phyloP scores from a whole-genome alignment of 2,113 vertebrate genomes.

The Melanerpes formicivorus region DNA sequence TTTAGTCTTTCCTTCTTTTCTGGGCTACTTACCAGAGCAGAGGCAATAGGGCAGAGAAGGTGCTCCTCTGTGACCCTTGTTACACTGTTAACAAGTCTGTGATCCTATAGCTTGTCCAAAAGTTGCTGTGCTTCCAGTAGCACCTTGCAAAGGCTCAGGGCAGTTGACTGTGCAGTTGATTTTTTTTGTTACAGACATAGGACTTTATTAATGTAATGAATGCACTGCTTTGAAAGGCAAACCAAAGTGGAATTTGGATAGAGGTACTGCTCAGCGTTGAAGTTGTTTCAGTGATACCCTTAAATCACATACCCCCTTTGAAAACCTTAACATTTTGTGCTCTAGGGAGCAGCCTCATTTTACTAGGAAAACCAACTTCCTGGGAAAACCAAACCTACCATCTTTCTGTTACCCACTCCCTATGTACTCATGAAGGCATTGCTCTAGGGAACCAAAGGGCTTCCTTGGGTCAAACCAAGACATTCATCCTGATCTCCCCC shows the following conservation, averaged over 20 bases:
- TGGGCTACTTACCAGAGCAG: accelerated
- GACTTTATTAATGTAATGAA: accelerated
- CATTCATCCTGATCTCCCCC: neutral
- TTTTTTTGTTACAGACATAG: accelerated
- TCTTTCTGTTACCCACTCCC: neutral
- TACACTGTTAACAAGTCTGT: accelerated
- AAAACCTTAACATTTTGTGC: neutral
- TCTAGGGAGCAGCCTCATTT: neutral
- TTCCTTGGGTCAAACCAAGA: neutral
- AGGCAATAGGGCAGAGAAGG: accelerated
- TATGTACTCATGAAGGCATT: neutral
- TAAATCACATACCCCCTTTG: accelerated
- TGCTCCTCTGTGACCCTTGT: accelerated
- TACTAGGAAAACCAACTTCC: neutral
- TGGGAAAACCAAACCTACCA: neutral
- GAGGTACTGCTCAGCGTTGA: neutral
- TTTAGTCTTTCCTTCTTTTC: accelerated
- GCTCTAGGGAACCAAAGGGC: neutral
- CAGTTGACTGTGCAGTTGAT: accelerated
- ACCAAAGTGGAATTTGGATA: neutral
- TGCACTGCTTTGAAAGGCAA: neutral
- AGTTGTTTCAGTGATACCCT: neutral
- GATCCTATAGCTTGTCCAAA: accelerated
- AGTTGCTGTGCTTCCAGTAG: neutral
- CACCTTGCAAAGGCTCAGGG: accelerated